Evolutionary conservation across 2,888 invertebrate species (phyloP), one percentile per base, ranked within the genome.

Genomic region (Caenorhabditis macrosperma): DNA sequence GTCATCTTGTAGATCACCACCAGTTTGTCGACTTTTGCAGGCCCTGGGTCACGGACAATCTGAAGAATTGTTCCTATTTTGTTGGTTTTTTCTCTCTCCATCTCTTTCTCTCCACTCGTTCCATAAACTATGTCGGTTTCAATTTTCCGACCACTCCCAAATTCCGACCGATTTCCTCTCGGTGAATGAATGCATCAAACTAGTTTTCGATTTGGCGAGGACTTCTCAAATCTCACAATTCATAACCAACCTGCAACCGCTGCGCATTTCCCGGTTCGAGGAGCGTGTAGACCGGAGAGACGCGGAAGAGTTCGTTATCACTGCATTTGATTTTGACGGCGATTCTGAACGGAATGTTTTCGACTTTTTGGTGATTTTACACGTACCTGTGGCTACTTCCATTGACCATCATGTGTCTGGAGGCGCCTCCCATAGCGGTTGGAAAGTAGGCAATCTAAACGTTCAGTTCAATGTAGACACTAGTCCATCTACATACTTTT

Each of bases 281-380:
- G 17, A 85, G 76, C 9, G 85, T 86, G 74, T 80, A 89, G n/a
- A 89, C 89, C 4, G 89, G 88, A 22, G 88, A 88, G 2, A 89
- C 87, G 1, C 88, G 85, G 57, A 86, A 89, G 20, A 87, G 63
- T 28, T 85, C 84, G 59, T 89, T 89, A 82, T 89, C 88, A 67
- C 86, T 86, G 78, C 89, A 89, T 68, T 89, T 89, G 48, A 89
- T 85, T 76, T 89, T 89, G n/a, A 89, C 82, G 4, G 88, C 89
- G 52, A 89, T 83, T 71, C 88, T 88, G 30, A 54, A 74, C 64
- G 9, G 5, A 33, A 33, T 7, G 33, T 33, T 7, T 33, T n/a
- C n/a, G n/a, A n/a, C n/a, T n/a, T n/a, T n/a, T n/a, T 33, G 6
- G 50, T 24, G 9, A 28, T n/a, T 50, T 33, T 12, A 26, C 41